phyloP scores from a whole-genome alignment of 2,888 invertebrate genomes.

The Zygothrica quintamaculata region DNA sequence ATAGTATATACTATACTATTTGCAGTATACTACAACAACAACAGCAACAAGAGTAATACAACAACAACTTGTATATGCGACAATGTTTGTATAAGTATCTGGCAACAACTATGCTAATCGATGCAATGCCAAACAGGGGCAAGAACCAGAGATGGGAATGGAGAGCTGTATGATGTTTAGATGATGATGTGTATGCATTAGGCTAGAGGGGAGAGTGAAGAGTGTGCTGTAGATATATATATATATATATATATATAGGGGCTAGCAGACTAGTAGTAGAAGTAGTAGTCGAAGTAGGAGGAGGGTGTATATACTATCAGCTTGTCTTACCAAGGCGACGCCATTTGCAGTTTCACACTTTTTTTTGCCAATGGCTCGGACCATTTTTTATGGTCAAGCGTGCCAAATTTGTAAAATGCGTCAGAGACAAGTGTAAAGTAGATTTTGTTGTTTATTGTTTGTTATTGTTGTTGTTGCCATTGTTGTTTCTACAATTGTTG shows the following conservation, averaged over 20 bases:
- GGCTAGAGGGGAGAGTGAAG: not conserved
- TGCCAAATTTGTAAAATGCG: conserved; percentile 79
- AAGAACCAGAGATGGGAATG: conserved; percentile 56
- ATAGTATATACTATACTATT: too few relatives aligned
- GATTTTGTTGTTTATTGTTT: conserved; percentile 26
- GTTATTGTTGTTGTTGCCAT: conserved; percentile 29
- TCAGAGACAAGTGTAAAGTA: conserved; percentile 75
- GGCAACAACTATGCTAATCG: conserved; percentile 75
- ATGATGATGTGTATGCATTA: too few relatives aligned
- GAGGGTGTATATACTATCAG: conserved; percentile 3
- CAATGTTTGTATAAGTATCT: conserved; percentile 32
- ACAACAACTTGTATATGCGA: conserved; percentile 10
- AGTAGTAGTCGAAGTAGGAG: not conserved
- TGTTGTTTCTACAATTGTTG: conserved; percentile 19
- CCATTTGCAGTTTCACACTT: conserved; percentile 79
- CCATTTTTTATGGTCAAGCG: conserved; percentile 79
- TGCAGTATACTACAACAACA: too few relatives aligned
- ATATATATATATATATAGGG: too few relatives aligned
- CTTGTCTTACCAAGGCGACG: conserved; percentile 74
- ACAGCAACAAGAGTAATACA: too few relatives aligned
- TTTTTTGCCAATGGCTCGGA: conserved; percentile 60
- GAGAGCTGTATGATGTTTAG: not conserved
- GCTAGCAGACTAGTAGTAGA: not conserved
- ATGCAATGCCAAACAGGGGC: conserved; percentile 65
- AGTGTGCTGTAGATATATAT: too few relatives aligned